Evolutionary conservation across 2,888 invertebrate genomes (phyloP).

Genomic region (Onthophagus sagittarius): DNA sequence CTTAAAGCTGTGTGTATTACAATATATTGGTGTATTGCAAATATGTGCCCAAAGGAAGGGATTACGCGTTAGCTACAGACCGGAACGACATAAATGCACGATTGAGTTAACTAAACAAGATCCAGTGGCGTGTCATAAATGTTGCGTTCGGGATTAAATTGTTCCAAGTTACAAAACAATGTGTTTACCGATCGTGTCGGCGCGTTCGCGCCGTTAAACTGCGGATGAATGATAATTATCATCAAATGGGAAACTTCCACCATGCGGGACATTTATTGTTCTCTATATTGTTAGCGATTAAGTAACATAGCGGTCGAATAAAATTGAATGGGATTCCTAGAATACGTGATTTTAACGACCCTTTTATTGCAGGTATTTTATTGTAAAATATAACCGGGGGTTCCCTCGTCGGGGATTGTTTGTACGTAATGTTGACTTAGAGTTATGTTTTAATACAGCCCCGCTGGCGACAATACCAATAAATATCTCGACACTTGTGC

Average conservation of each 20-base stretch:
- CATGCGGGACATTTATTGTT: not conserved
- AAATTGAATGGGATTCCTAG: not conserved
- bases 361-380: too few relatives aligned
- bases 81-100: constrained; percentile 8
- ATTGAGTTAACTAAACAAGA: constrained; percentile 9
- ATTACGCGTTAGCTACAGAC: not conserved
- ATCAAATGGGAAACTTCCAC: not conserved
- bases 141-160: constrained; percentile 9
- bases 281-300: not conserved
- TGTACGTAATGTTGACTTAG: constrained; percentile 14
- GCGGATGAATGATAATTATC: not conserved
- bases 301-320: not conserved
- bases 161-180: constrained; percentile 10
- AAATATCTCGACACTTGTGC: constrained; percentile 13
- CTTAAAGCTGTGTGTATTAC: not conserved
- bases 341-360: not conserved
- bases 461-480: constrained; percentile 10
- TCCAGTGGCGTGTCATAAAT: constrained; percentile 12
- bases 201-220: not conserved
- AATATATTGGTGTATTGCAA: not conserved
- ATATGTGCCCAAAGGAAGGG: constrained; percentile 5
- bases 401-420: constrained; percentile 10
- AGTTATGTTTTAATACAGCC: constrained; percentile 16
- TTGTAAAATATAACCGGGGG: not conserved
- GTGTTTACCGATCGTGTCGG: constrained; percentile 7